A percentile compares a stretch with the other conserved stretches of the same genome.
Conservation (phyloP, 2,888 invertebrate species). For the Acronicta leporina region DNA sequence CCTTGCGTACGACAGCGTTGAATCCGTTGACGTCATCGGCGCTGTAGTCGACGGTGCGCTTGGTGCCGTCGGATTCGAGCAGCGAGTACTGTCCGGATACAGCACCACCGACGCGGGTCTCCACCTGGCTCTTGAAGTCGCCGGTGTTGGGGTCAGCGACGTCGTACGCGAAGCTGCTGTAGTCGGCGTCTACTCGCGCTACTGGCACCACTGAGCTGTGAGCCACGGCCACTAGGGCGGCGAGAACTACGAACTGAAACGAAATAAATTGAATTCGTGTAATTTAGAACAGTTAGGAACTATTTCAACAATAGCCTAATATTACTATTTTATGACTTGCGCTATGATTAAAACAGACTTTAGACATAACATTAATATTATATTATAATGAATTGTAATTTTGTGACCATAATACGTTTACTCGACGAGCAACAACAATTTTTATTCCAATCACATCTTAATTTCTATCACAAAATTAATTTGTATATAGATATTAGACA, state of each 20-base stretch:
- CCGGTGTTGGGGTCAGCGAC: slow-evolving; percentile 88
- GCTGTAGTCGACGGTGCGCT: slow-evolving; percentile 87
- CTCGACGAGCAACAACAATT: no score
- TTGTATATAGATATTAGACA: slow-evolving; percentile 1
- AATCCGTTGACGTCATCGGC: slow-evolving; percentile 87
- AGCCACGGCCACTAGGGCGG: slow-evolving; percentile 72
- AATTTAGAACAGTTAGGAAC: no score
- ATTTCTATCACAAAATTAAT: neutral
- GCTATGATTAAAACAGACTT: no score
- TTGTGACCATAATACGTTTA: no score
- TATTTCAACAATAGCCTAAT: no score
- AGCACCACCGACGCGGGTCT: slow-evolving; percentile 83
- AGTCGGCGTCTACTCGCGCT: slow-evolving; percentile 73
- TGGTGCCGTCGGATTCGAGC: slow-evolving; percentile 86
- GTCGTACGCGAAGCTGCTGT: slow-evolving; percentile 85
- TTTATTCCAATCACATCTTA: neutral
- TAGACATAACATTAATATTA: no score
- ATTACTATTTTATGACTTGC: no score
- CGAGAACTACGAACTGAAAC: slow-evolving; percentile 79
- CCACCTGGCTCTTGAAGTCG: slow-evolving; percentile 87
- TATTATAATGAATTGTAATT: no score
- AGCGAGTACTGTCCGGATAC: slow-evolving; percentile 88
- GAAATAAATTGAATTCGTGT: neutral
- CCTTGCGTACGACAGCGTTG: slow-evolving; percentile 88
- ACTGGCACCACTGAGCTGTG: slow-evolving; percentile 76